Percentiles rank a stretch among this genome's conserved stretches.
Conservation (phyloP, 2,888 invertebrate species). For the Micropterix aruncella region DNA sequence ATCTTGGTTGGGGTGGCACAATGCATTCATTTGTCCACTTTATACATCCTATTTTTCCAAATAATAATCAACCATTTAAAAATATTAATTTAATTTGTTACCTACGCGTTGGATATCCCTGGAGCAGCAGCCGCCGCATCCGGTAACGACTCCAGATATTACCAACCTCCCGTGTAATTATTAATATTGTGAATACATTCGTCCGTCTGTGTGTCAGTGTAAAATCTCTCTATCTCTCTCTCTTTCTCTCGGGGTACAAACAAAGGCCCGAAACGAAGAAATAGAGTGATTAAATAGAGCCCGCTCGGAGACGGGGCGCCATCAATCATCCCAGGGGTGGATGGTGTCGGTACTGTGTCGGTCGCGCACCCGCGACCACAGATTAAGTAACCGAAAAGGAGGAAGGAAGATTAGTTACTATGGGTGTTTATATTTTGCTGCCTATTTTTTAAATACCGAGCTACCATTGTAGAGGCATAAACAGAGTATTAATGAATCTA, state of each 20-base stretch:
- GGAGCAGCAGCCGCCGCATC: background rate
- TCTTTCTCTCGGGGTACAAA: too few relatives aligned
- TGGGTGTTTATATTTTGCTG: too few relatives aligned
- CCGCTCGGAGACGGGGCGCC: constrained; percentile 39
- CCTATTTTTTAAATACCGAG: too few relatives aligned
- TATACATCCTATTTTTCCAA: background rate
- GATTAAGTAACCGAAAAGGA: too few relatives aligned
- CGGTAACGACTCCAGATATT: background rate
- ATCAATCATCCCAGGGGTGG: constrained; percentile 42
- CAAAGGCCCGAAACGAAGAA: constrained; percentile 42
- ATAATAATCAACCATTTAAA: background rate
- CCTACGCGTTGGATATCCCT: background rate
- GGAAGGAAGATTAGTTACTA: too few relatives aligned
- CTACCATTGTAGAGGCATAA: too few relatives aligned
- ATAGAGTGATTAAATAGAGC: constrained; percentile 46
- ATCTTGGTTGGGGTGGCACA: too few relatives aligned
- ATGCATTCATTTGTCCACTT: too few relatives aligned
- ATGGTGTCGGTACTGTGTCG: background rate
- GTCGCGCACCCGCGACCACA: background rate
- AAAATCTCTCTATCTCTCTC: background rate
- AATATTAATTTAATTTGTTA: background rate
- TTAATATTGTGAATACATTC: background rate
- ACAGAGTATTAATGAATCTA: too few relatives aligned
- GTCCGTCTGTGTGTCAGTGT: background rate
- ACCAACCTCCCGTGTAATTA: background rate